Conservation (phyloP, 2,888 invertebrate genomes). For the Apodemia hepburni region DNA sequence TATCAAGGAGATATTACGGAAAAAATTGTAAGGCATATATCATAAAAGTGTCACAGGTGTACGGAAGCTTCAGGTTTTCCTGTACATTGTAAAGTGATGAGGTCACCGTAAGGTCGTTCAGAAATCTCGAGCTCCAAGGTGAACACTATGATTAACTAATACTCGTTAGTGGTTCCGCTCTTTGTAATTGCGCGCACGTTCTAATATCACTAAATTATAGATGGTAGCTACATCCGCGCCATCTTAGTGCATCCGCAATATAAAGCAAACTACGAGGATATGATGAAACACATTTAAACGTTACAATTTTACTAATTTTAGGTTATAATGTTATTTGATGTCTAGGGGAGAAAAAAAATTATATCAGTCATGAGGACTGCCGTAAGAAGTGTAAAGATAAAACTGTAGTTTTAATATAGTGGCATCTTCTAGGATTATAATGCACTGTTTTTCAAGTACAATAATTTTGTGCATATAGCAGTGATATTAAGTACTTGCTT, state of each 20-base stretch:
- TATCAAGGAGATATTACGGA: background rate
- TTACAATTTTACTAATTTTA: background rate
- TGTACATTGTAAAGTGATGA: conserved; percentile 34
- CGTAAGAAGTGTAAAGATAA: no score
- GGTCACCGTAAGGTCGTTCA: conserved; percentile 35
- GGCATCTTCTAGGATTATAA: no score
- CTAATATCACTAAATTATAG: conserved; percentile 22
- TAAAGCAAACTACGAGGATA: background rate
- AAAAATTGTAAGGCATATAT: conserved; percentile 15
- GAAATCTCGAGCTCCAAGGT: conserved; percentile 27
- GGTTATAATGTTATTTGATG: no score
- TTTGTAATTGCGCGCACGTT: conserved; percentile 27
- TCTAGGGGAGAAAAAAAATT: no score
- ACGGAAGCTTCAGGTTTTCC: conserved; percentile 40
- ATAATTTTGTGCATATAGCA: no score
- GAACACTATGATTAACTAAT: conserved; percentile 22
- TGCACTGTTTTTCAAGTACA: no score
- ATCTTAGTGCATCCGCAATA: background rate
- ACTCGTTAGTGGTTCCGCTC: conserved; percentile 24
- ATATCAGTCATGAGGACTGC: no score
- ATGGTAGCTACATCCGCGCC: background rate
- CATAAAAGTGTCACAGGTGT: conserved; percentile 34
- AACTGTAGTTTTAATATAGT: no score
- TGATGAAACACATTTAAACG: background rate
- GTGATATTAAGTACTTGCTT: no score